phyloP scores from a whole-genome alignment of 1,140 invertebrate species.

The Dinothrombium tinctorium region DNA sequence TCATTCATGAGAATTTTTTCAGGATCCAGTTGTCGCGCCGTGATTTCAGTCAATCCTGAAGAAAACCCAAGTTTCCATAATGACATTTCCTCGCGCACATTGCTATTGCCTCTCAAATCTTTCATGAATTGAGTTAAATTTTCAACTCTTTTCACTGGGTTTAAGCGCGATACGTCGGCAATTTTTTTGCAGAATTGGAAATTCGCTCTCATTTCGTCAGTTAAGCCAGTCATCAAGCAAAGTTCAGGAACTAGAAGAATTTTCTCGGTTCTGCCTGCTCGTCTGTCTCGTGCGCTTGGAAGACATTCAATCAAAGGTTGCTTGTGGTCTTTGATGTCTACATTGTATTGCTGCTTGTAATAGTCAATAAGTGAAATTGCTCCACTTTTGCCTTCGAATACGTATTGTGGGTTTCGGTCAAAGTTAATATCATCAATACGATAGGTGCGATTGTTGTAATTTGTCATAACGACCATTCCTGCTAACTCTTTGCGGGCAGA shows the following conservation, averaged over 20 bases:
- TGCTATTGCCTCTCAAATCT: conserved; percentile 18
- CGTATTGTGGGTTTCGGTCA: conserved; percentile 19
- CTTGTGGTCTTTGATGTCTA: conserved; percentile 17
- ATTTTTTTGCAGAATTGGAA: conserved; percentile 28
- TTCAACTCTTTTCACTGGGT: conserved; percentile 7
- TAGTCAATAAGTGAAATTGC: conserved; percentile 19
- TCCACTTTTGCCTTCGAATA: conserved; percentile 19
- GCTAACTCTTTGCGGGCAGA: conserved; percentile 1
- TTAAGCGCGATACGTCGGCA: conserved; percentile 40
- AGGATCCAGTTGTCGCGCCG: conserved; percentile 18
- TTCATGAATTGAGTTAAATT: conserved; percentile 14
- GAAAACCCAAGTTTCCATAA: conserved; percentile 24
- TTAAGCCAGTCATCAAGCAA: conserved; percentile 21
- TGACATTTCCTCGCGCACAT: conserved; percentile 20
- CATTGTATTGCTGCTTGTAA: conserved; percentile 21
- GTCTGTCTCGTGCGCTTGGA: conserved; percentile 11
- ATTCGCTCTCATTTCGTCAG: conserved; percentile 15
- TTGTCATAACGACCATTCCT: conserved; percentile 22
- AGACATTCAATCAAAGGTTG: conserved; percentile 20
- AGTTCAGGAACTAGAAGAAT: conserved; percentile 21
- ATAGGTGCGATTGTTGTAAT: conserved; percentile 28
- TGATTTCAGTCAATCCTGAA: conserved; percentile 19
- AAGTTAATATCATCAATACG: conserved; percentile 26
- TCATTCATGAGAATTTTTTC: conserved; percentile 1
- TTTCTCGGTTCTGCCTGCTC: conserved; percentile 1